Conservation (phyloP, 2,888 invertebrate species). For the Panorpa germanica region DNA sequence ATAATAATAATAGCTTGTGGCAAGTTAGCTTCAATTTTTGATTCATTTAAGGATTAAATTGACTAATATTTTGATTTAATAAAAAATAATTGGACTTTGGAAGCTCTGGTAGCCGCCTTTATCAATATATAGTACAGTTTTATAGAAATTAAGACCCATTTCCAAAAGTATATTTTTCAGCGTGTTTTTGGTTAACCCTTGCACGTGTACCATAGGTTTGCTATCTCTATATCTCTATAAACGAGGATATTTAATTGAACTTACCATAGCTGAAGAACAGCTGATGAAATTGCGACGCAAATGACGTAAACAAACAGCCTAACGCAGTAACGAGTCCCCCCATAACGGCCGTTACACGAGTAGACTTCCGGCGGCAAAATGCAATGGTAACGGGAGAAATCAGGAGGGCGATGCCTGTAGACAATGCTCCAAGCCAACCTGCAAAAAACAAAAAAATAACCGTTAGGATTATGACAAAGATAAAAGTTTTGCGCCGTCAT, state of each 20-base stretch:
- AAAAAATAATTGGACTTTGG: no score
- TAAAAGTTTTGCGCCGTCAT: not conserved
- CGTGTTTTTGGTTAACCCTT: no score
- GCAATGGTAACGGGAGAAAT: slow-evolving; percentile 72
- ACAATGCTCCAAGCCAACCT: slow-evolving; percentile 72
- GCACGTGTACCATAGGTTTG: no score
- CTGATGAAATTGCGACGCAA: slow-evolving; percentile 78
- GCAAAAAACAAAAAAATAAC: slow-evolving; percentile 23
- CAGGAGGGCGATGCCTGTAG: slow-evolving; percentile 58
- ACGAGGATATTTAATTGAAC: no score
- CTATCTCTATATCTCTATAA: no score
- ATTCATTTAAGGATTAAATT: no score
- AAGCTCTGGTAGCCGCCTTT: no score
- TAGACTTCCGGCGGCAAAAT: slow-evolving; percentile 68
- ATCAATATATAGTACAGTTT: no score
- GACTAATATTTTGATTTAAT: no score
- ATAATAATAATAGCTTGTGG: not conserved
- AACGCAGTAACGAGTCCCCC: slow-evolving; percentile 72
- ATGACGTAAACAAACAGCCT: slow-evolving; percentile 76
- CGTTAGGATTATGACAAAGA: slow-evolving; percentile 7
- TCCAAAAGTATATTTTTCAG: no score
- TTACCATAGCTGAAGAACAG: slow-evolving; percentile 65
- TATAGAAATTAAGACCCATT: no score
- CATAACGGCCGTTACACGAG: slow-evolving; percentile 72
- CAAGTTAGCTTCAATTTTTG: no score